A percentile compares a stretch with the other conserved stretches of the same genome.
Conservation (phyloP, 2,113 vertebrate genomes). For the Loxodonta africana region DNA sequence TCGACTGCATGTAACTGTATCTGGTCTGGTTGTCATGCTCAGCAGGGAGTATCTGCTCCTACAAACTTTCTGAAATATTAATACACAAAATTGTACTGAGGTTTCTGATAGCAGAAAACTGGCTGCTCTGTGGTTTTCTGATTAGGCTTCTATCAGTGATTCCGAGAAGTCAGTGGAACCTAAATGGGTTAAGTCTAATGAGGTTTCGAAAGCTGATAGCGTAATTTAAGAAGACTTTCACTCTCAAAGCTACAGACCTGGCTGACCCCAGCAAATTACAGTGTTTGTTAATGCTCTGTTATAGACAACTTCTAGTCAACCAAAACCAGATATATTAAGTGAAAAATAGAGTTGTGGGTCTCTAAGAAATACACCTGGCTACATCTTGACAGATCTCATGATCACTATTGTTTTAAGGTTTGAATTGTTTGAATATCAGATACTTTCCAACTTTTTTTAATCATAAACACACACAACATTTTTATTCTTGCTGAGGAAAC, state of each 20-base stretch:
- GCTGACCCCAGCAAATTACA: constrained; percentile 88
- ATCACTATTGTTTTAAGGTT: constrained; percentile 63
- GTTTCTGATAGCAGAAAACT: constrained; percentile 92
- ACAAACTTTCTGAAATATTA: constrained; percentile 95
- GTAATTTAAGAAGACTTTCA: constrained; percentile 88
- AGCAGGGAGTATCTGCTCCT: constrained; percentile 89
- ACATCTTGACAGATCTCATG: constrained; percentile 75
- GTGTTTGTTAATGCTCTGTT: constrained; percentile 89
- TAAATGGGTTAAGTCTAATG: constrained; percentile 94
- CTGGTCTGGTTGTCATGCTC: constrained; percentile 88
- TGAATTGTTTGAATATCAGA: constrained; percentile 18
- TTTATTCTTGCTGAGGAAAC: constrained; percentile 82
- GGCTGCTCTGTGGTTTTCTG: constrained; percentile 93
- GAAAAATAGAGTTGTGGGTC: constrained; percentile 88
- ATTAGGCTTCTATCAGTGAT: constrained; percentile 90
- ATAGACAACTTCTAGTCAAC: constrained; percentile 87
- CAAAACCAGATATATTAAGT: constrained; percentile 90
- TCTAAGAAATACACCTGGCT: constrained; percentile 81
- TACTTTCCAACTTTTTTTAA: constrained; percentile 69
- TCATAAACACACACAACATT: constrained; percentile 79
- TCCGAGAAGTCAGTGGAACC: constrained; percentile 94
- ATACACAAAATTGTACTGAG: constrained; percentile 93
- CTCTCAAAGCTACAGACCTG: constrained; percentile 86
- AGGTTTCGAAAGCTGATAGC: constrained; percentile 95
- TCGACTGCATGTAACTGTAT: constrained; percentile 81